Conservation (phyloP, 2,888 invertebrate species). For the Dolomedes plantarius region DNA sequence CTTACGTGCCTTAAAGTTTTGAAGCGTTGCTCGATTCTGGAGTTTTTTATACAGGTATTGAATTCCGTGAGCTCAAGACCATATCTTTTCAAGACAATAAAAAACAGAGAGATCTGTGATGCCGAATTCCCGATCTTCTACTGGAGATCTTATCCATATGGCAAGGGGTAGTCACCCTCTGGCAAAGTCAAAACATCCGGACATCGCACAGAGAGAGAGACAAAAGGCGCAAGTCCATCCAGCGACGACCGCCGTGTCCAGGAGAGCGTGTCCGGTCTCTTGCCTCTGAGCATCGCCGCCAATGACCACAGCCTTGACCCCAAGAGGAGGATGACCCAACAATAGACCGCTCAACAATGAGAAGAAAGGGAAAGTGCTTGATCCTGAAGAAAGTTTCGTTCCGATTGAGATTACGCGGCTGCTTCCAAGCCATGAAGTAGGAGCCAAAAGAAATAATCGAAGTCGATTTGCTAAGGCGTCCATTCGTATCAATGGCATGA, state of each 20-base stretch:
- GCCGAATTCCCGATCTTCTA: no score
- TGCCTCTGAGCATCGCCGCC: neutral
- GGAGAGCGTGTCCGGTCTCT: neutral
- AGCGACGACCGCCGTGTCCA: slow-evolving; percentile 1
- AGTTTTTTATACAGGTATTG: no score
- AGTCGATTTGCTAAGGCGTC: no score
- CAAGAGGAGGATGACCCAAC: neutral
- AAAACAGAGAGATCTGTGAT: no score
- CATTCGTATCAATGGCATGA: no score
- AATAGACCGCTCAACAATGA: neutral
- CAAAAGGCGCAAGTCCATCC: neutral
- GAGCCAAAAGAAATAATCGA: no score
- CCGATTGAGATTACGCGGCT: neutral
- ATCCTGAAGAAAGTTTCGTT: neutral
- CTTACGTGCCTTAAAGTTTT: no score
- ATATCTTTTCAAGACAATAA: no score
- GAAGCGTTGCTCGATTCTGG: no score
- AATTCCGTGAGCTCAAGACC: no score
- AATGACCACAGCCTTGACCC: slow-evolving; percentile 18
- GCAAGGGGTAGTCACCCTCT: neutral
- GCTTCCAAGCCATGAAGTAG: no score
- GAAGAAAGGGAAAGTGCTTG: neutral
- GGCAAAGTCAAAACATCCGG: neutral
- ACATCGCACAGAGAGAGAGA: neutral
- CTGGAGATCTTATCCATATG: neutral